phyloP scores from a whole-genome alignment of 2,113 vertebrate species.

The Paraplagusia blochii region DNA sequence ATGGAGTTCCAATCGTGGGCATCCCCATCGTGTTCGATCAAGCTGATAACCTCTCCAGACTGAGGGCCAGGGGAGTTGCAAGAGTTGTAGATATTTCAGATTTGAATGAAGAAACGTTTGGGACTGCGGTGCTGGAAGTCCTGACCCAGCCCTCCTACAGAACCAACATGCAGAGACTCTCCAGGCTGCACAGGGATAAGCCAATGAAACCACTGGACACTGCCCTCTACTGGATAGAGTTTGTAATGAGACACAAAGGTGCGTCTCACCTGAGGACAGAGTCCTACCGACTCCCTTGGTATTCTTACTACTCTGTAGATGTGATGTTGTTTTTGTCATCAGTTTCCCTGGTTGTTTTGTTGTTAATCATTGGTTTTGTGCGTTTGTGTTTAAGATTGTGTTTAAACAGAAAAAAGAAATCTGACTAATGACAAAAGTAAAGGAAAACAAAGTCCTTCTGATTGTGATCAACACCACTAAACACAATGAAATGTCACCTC shows the following conservation, averaged over 20 bases:
- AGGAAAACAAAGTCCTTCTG: no score
- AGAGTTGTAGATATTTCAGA: constrained; percentile 34
- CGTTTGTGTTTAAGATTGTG: constrained; percentile 30
- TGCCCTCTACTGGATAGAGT: constrained; percentile 78
- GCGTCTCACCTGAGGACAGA: constrained; percentile 71
- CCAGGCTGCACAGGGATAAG: constrained; percentile 67
- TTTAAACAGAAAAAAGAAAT: constrained; percentile 39
- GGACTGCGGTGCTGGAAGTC: constrained; percentile 44
- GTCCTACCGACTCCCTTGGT: constrained; percentile 72
- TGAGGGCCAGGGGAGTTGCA: constrained; percentile 37
- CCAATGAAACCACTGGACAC: constrained; percentile 60
- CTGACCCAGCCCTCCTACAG: constrained; percentile 66
- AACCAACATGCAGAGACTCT: constrained; percentile 71
- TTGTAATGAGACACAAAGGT: constrained; percentile 75
- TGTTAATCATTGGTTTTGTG: not conserved
- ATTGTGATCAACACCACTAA: no score
- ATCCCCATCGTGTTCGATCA: constrained; percentile 60
- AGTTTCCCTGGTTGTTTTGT: not conserved
- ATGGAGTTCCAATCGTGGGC: constrained; percentile 71
- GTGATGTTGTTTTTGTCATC: constrained; percentile 35
- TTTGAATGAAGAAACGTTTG: constrained; percentile 16
- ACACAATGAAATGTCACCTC: not conserved
- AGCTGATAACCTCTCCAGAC: constrained; percentile 62
- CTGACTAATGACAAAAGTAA: constrained; percentile 8
- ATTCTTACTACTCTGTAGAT: constrained; percentile 68